Evolutionary conservation across 2,113 vertebrate species (phyloP), one percentile per base, ranked within the genome.

Genomic region (Alaudala cheleensis): DNA sequence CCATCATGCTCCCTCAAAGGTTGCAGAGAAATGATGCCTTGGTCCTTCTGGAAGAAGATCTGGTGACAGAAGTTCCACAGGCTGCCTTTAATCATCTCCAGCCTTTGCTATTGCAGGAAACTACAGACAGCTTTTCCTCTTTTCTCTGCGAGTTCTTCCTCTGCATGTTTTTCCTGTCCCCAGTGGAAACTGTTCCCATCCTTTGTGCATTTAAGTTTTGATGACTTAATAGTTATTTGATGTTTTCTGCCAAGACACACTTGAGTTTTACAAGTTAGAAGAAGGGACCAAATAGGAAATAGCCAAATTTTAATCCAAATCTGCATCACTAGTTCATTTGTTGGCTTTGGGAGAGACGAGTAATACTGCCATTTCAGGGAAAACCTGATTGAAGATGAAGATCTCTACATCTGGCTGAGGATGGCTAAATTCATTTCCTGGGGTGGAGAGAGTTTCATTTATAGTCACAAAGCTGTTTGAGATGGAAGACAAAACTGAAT

Each of bases 161-260:
- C 72, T 67, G 25, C 6, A 5, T 22, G 3, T 7, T 77, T 74
- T n/a, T 76, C n/a, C 6, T 39, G 0, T 61, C 22, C 7, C 6
- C 22, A 14, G 31, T 53, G 40, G 39, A 42, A 79, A 23, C 20
- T 21, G 3, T 64, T 81, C 37, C 31, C 0, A 0, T 85, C 17
- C 14, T 71, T 39, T 72, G 37, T 0, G 0, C 14, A 7, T 5
- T 42, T 17, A 34, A 31, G 5, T 69, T 61, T 11, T 40, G 54
- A 18, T 34, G 14, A 31, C 15, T 58, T 44, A 5, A 33, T 65
- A 57, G 7, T 28, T 66, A 39, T 2, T 81, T 50, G 6, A 37
- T 83, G 12, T 61, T 56, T 86, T 72, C 49, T 72, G 0, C 49
- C 0, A 2, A 54, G 17, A 20, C 7, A 29, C 6, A 58, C n/a